Percentiles rank a stretch among this genome's conserved stretches.
phyloP scores from a whole-genome alignment of 2,888 invertebrate species.

The Carpatolechia fugitivella region DNA sequence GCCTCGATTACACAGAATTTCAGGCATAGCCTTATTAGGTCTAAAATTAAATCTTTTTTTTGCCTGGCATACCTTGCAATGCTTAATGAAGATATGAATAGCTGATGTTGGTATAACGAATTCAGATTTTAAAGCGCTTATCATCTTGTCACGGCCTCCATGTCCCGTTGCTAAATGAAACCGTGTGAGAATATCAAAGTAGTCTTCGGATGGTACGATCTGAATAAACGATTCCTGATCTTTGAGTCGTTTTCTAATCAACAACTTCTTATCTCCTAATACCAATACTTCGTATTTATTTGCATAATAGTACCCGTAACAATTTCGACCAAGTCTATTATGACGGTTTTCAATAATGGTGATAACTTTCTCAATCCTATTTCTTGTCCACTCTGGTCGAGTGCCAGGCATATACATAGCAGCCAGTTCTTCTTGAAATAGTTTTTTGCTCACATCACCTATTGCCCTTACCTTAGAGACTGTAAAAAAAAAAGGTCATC shows the following conservation, averaged over 20 bases:
- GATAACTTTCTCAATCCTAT: too few relatives aligned
- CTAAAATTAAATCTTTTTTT: not conserved
- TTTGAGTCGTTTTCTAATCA: not conserved
- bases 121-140: slow-evolving; percentile 2
- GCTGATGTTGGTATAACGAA: not conserved
- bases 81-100: not conserved
- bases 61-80: not conserved
- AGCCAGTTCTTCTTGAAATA: too few relatives aligned
- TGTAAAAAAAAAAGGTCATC: too few relatives aligned
- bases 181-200: not conserved
- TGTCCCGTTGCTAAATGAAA: not conserved
- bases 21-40: not conserved
- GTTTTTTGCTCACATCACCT: too few relatives aligned
- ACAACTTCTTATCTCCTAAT: not conserved
- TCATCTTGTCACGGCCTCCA: slow-evolving; percentile 3
- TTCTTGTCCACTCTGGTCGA: too few relatives aligned
- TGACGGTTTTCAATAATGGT: too few relatives aligned
- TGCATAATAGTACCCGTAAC: too few relatives aligned
- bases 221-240: not conserved
- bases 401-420: too few relatives aligned
- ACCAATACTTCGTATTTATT: not conserved
- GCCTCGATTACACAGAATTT: not conserved
- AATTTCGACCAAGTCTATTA: too few relatives aligned
- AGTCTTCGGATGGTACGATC: not conserved
- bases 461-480: too few relatives aligned